These are phyloP conservation scores for Hirudinaria manillensis DNA, from an alignment of 2,888 invertebrate species.

Conservation along the genomic window DNA sequence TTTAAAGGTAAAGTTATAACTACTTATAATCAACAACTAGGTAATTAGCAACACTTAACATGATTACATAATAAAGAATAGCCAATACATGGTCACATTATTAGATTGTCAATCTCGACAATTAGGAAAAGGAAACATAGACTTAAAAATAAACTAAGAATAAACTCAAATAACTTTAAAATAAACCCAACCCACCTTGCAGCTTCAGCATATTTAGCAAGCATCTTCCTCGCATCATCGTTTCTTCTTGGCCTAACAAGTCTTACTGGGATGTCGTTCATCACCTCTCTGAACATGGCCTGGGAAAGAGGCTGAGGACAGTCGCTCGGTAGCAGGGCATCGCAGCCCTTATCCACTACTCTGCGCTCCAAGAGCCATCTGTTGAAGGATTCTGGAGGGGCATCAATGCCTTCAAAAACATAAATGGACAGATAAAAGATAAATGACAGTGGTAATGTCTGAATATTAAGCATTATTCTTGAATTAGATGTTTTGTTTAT, in stretches of 20 bases:
- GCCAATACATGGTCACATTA: no score
- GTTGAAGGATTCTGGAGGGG: slow-evolving; percentile 91
- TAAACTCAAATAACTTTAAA: no score
- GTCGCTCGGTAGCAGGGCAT: slow-evolving; percentile 82
- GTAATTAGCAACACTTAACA: no score
- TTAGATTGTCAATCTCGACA: no score
- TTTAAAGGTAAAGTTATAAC: no score
- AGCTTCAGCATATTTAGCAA: slow-evolving; percentile 87
- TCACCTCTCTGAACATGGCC: slow-evolving; percentile 92
- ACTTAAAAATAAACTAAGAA: no score
- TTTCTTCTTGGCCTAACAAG: slow-evolving; percentile 89
- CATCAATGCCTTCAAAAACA: slow-evolving; percentile 66
- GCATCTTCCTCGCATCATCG: slow-evolving; percentile 74
- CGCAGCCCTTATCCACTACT: slow-evolving; percentile 79
- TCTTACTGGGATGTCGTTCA: slow-evolving; percentile 95
- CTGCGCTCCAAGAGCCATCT: slow-evolving; percentile 91
- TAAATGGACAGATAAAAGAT: not conserved
- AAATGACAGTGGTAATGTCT: not conserved
- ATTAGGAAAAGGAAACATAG: no score
- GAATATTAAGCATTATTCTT: no score
- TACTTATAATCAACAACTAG: no score
- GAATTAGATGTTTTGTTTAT: no score
- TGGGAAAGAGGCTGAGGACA: slow-evolving; percentile 86
- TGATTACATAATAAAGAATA: no score
- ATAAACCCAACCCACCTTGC: slow-evolving; percentile 76